Base-by-base conservation (phyloP, 2,888 invertebrate genomes). In the Abrostola triplasia region DNA sequence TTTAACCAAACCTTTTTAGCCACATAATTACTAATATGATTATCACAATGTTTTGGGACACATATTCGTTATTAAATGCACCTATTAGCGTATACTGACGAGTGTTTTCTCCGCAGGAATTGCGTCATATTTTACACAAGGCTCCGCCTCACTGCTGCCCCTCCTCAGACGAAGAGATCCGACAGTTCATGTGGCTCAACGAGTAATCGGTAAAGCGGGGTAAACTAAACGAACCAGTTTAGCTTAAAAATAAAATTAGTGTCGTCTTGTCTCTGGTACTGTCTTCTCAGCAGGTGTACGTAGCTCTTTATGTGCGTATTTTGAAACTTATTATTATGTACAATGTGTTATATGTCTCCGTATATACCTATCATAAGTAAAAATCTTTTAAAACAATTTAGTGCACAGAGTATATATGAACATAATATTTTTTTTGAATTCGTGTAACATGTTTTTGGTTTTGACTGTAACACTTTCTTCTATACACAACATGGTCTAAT, bases 121-220 rank as follows among this genome's bases (percentile, higher is more conserved):
- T 95, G 6, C 93, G 94, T 13, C 76, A 84, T 6, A 77, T 88
- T 7, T 83, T 94, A 5, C 89, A 93, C 57, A 92, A 94, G 70
- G 95, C 93, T 6, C 94, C 95, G 8, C 96, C 96, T 0, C 97
- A 97, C 87, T 96, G 96, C 87, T 95, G 96, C 68, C 97, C 97
- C 0, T 96, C 96, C 0, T 96, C 95, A 62, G 95, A 96, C 62
- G 95, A 95, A 37, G 97, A 97, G 86, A 95, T 96, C 53, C 91
- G 96, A 0, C 95, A 92, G 79, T 96, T 96, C 87, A 95, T 96
- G 93, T 96, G 96, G 95, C 89, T 95, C 40, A 89, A 89, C 10
- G 95, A 95, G 0, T 92, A 91, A 36, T 52, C 62, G 0, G 70
- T 2, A 37, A 72, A 0, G 65, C 66, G 7, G 41, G 58, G 12